These are phyloP conservation scores for Drosophila mulleri DNA, from an alignment of 2,888 invertebrate genomes.

Conservation along the genomic window DNA sequence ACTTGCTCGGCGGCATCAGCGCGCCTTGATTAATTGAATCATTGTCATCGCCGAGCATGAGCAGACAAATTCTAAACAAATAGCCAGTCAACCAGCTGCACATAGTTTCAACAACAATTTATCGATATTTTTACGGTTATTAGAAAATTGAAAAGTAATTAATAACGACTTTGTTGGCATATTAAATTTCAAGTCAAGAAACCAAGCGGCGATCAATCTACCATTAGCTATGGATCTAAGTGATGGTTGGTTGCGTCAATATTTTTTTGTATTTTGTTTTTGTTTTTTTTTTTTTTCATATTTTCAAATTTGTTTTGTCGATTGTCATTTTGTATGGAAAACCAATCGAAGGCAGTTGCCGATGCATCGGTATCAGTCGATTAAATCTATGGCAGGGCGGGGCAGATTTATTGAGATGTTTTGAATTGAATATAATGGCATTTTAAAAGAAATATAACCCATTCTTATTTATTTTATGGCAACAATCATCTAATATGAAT, in stretches of 20 bases:
- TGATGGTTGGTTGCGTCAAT: slow-evolving; percentile 41
- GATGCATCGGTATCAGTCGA: slow-evolving; percentile 3
- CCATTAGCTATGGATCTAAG: slow-evolving; percentile 45
- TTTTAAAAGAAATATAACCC: slow-evolving; percentile 28
- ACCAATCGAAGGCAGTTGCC: slow-evolving; percentile 7
- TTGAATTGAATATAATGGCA: slow-evolving; percentile 43
- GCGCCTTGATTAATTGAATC: slow-evolving; percentile 67
- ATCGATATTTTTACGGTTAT: slow-evolving; percentile 70
- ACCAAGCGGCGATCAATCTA: slow-evolving; percentile 52
- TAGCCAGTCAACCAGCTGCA: slow-evolving; percentile 20
- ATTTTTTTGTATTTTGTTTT: not conserved
- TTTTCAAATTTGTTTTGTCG: slow-evolving; percentile 12
- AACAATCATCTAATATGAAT: slow-evolving; percentile 41
- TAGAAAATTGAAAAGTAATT: slow-evolving; percentile 71
- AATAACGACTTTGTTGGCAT: slow-evolving; percentile 64
- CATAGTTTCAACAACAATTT: slow-evolving; percentile 35
- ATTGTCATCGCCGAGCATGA: slow-evolving; percentile 64
- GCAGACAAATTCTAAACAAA: slow-evolving; percentile 25
- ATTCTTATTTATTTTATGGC: slow-evolving; percentile 56
- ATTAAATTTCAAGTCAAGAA: slow-evolving; percentile 58
- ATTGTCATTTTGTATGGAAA: slow-evolving; percentile 48
- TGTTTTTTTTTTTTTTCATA: not conserved
- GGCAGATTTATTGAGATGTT: slow-evolving; percentile 51
- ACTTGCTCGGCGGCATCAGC: slow-evolving; percentile 30
- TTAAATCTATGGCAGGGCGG: slow-evolving; percentile 53